phyloP scores from a whole-genome alignment of 2,797 vertebrate species.

The Silurus lanzhouensis region DNA sequence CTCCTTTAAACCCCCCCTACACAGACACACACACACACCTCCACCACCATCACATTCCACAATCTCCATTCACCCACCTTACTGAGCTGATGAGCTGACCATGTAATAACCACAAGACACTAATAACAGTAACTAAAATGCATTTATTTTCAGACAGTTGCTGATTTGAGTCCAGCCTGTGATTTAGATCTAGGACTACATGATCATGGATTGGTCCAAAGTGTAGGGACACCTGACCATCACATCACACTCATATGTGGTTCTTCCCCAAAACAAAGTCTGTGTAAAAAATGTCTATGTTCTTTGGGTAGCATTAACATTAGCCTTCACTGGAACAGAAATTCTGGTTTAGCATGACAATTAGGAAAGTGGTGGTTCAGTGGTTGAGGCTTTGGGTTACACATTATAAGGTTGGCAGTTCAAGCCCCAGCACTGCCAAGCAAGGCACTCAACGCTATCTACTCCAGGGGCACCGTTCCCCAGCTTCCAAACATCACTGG shows the following conservation, averaged over 20 bases:
- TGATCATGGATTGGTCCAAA: background rate
- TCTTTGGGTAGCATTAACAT: background rate
- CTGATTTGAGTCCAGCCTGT: background rate
- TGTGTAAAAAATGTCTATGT: no score
- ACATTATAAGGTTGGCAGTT: no score
- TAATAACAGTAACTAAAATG: background rate
- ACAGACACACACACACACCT: no score
- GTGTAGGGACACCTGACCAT: background rate
- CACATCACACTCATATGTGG: background rate
- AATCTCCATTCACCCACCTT: slow-evolving; percentile 29
- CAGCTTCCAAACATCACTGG: no score
- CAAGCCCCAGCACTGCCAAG: no score
- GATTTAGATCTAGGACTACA: background rate
- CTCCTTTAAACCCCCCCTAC: slow-evolving; percentile 41
- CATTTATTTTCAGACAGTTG: background rate
- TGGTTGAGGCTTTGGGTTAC: no score
- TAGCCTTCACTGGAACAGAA: background rate
- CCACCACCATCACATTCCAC: background rate
- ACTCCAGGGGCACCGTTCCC: no score
- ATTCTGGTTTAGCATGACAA: background rate
- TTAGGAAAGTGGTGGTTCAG: no score
- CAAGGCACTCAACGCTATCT: no score
- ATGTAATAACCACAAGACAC: slow-evolving; percentile 27
- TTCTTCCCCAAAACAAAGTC: background rate
- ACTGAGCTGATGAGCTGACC: slow-evolving; percentile 19